phyloP scores from a whole-genome alignment of 2,888 invertebrate species.

The Smittia sp. region DNA sequence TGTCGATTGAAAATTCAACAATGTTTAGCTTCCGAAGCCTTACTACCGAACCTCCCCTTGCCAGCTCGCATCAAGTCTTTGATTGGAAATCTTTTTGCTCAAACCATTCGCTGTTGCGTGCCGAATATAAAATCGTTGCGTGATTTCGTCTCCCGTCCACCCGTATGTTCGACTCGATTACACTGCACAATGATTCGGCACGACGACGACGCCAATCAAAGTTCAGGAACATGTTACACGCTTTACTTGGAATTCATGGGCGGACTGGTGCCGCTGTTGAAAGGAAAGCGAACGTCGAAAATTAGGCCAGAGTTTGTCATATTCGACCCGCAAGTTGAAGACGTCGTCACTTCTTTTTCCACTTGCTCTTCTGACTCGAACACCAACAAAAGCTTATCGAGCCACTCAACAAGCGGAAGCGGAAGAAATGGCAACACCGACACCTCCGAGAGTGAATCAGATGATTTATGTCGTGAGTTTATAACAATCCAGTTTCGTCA shows the following conservation, averaged over 20 bases:
- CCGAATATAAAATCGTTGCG: constrained; percentile 84
- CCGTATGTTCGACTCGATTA: constrained; percentile 76
- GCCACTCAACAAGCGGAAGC: constrained; percentile 56
- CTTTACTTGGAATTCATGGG: constrained; percentile 93
- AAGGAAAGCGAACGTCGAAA: constrained; percentile 94
- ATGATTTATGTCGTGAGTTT: constrained; percentile 58
- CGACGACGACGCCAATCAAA: constrained; percentile 73
- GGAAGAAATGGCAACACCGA: constrained; percentile 59
- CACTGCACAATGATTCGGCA: constrained; percentile 98
- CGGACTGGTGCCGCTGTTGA: constrained; percentile 91
- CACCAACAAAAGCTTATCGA: constrained; percentile 56
- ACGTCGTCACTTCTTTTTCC: constrained; percentile 55
- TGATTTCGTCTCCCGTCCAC: constrained; percentile 91
- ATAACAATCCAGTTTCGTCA: no score
- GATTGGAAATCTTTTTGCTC: constrained; percentile 82
- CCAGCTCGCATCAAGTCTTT: constrained; percentile 83
- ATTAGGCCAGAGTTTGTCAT: constrained; percentile 98
- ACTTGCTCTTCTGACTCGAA: constrained; percentile 53
- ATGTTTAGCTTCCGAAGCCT: constrained; percentile 69
- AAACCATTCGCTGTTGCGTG: constrained; percentile 95
- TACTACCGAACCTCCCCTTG: constrained; percentile 76
- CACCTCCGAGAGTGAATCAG: constrained; percentile 65
- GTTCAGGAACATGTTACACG: constrained; percentile 75
- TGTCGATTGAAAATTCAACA: constrained; percentile 79
- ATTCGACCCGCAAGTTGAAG: constrained; percentile 82